Conservation (phyloP, 2,113 vertebrate species). For the Cololabis saira region DNA sequence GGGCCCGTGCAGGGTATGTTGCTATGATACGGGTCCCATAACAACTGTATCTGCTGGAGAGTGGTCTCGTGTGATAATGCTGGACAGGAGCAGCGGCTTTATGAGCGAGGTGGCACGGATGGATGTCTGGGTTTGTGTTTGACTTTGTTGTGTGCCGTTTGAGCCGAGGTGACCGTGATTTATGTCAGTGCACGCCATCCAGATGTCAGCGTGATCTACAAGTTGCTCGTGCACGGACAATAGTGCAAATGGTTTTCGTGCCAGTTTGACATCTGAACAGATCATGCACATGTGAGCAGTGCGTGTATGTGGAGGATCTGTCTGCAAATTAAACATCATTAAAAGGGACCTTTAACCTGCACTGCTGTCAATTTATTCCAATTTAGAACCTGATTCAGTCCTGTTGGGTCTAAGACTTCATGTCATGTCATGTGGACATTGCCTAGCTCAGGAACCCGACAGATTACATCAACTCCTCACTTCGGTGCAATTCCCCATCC, state of each 20-base stretch:
- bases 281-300: conserved; percentile 6
- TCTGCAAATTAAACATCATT: too few species aligned
- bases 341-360: too few species aligned
- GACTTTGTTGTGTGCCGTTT: conserved; percentile 23
- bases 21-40: conserved; percentile 44
- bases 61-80: conserved; percentile 40
- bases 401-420: too few species aligned
- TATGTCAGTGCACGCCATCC: conserved; percentile 30
- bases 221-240: conserved; percentile 1
- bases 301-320: too few species aligned
- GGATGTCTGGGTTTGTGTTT: not conserved
- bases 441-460: too few species aligned
- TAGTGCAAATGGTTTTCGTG: conserved; percentile 10
- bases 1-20: conserved; percentile 12
- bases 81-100: conserved; percentile 18
- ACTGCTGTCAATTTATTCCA: too few species aligned
- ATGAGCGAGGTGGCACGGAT: conserved; percentile 15
- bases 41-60: conserved; percentile 40
- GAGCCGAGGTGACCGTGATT: conserved; percentile 48
- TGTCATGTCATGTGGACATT: too few species aligned
- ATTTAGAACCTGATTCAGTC: too few species aligned
- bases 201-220: conserved; percentile 51
- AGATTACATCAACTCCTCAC: too few species aligned
- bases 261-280: conserved; percentile 20
- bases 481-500: too few species aligned